These are phyloP conservation scores for Lepidocyrtinus sp. DNA, from an alignment of 2,888 invertebrate genomes.

Conservation along the genomic window DNA sequence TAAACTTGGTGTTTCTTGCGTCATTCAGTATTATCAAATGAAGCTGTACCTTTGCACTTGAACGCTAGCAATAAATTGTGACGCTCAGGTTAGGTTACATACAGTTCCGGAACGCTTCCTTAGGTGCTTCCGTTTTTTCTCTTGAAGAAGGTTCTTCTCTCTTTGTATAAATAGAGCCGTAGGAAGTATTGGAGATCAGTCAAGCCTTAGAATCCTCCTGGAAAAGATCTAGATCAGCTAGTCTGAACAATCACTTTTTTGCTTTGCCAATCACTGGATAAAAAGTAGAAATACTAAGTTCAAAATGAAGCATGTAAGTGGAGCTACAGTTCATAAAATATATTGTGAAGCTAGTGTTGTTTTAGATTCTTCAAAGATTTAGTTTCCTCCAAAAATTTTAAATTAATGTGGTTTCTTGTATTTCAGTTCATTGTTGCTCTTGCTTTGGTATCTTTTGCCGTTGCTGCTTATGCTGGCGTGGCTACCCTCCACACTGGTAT, in stretches of 20 bases:
- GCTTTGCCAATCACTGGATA: slow-evolving; percentile 3
- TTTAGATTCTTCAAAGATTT: too few relatives aligned
- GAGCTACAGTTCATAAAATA: neutral
- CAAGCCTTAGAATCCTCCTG: slow-evolving; percentile 33
- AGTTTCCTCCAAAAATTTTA: too few relatives aligned
- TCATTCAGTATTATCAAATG: too few relatives aligned
- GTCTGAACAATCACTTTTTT: slow-evolving; percentile 16
- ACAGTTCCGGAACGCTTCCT: slow-evolving; percentile 27
- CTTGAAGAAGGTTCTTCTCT: neutral
- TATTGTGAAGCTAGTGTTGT: too few relatives aligned
- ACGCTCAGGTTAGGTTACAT: neutral
- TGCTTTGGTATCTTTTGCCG: slow-evolving; percentile 35
- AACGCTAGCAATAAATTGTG: neutral
- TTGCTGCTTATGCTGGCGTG: slow-evolving; percentile 44
- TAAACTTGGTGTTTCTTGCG: too few relatives aligned
- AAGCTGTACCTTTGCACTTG: neutral
- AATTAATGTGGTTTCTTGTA: slow-evolving; percentile 4
- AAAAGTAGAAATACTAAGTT: neutral
- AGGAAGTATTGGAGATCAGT: slow-evolving; percentile 29
- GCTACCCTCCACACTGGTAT: slow-evolving; percentile 36
- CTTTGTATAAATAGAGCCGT: slow-evolving; percentile 32
- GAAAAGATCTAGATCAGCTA: slow-evolving; percentile 33
- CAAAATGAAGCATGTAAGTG: slow-evolving; percentile 57
- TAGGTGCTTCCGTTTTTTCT: slow-evolving; percentile 10
- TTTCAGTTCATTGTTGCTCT: slow-evolving; percentile 48